These are phyloP conservation scores for Actinopyga echinites DNA, from an alignment of 53 echinoderm and acorn worm species.

Conservation along the genomic window DNA sequence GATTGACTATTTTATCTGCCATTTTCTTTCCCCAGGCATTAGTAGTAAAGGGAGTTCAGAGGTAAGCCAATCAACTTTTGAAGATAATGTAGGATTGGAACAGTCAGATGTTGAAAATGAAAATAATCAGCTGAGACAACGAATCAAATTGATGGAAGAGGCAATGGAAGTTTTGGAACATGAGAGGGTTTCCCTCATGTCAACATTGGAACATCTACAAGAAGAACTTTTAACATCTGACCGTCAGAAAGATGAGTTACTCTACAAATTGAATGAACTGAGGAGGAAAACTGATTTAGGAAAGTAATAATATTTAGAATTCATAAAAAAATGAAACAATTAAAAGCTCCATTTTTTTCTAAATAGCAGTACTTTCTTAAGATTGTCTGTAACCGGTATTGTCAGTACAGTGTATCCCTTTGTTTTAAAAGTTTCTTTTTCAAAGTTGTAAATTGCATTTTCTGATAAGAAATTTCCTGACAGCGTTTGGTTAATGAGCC, in stretches of 20 bases:
- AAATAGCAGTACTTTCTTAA: too few species aligned
- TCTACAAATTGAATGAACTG: conserved; percentile 63
- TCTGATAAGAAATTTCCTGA: too few species aligned
- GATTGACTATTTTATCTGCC: too few species aligned
- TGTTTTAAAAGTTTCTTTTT: too few species aligned
- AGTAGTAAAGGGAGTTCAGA: background rate
- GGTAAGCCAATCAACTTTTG: background rate
- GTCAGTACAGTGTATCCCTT: too few species aligned
- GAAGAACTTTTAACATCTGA: conserved; percentile 88
- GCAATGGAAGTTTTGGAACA: conserved; percentile 84
- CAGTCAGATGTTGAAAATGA: conserved; percentile 45
- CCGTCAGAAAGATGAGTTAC: conserved; percentile 65
- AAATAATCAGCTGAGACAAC: conserved; percentile 61
- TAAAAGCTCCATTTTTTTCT: too few species aligned
- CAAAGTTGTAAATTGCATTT: too few species aligned
- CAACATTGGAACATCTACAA: conserved; percentile 84
- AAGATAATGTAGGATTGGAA: background rate
- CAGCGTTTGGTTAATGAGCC: too few species aligned
- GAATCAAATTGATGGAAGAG: conserved; percentile 66
- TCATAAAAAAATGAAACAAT: too few species aligned
- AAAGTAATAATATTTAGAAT: conserved; percentile 33
- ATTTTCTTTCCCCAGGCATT: background rate
- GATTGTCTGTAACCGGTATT: too few species aligned
- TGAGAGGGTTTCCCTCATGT: conserved; percentile 81
- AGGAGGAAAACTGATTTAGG: conserved; percentile 59